Evolutionary conservation across 2,797 vertebrate species (phyloP).

Genomic region (Glyptemys insculpta): DNA sequence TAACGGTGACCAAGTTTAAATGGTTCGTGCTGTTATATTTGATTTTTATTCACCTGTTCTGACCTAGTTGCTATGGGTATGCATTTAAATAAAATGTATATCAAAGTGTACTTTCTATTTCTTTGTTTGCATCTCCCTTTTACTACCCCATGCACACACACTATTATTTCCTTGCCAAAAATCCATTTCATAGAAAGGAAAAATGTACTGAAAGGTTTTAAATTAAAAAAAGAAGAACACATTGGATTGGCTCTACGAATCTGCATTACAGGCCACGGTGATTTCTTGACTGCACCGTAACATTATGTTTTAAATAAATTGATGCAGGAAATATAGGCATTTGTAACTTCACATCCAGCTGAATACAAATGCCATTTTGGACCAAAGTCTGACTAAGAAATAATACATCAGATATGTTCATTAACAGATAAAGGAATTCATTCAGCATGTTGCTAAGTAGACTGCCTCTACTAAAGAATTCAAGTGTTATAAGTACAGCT

Average conservation of each 20-base stretch:
- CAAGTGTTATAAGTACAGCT: neutral
- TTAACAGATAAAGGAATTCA: constrained; percentile 27
- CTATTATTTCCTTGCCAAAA: constrained; percentile 53
- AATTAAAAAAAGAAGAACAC: constrained; percentile 65
- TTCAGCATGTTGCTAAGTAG: constrained; percentile 25
- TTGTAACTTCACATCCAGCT: constrained; percentile 42
- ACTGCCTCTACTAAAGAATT: constrained; percentile 4
- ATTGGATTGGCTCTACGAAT: constrained; percentile 45
- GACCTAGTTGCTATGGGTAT: constrained; percentile 17
- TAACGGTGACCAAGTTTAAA: constrained; percentile 52
- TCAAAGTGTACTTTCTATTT: constrained; percentile 47
- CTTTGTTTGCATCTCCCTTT: constrained; percentile 22
- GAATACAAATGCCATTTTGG: constrained; percentile 48
- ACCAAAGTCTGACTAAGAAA: constrained; percentile 53
- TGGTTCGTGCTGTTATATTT: constrained; percentile 26
- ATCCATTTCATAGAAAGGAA: constrained; percentile 61
- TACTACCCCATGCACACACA: constrained; percentile 24
- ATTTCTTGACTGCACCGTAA: constrained; percentile 52
- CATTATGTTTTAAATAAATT: constrained; percentile 66
- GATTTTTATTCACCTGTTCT: constrained; percentile 55
- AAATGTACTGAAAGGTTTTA: constrained; percentile 69
- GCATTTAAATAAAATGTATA: constrained; percentile 51
- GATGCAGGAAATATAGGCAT: constrained; percentile 37
- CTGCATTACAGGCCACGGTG: constrained; percentile 45
- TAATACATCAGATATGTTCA: constrained; percentile 38